Evolutionary conservation across 1,140 invertebrate genomes (phyloP), one percentile per base, ranked within the genome.

Genomic region (Argopecten irradians): DNA sequence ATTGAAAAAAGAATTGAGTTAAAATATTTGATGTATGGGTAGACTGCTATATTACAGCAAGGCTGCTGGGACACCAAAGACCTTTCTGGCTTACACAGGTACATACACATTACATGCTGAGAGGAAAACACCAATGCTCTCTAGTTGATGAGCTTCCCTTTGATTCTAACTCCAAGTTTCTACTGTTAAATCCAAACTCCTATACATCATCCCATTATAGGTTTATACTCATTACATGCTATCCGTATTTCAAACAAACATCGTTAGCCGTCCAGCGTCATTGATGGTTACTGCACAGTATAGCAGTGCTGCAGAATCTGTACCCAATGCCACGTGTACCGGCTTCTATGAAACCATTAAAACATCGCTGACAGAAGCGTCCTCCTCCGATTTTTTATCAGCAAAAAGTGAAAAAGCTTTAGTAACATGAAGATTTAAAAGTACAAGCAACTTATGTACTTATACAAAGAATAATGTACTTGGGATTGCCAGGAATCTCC

Each of bases 151-250:
- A 71, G 1, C 13, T 71, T 71, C 5, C 55, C 55, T 71, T 71
- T 71, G 55, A 71, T 71, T 71, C 22, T 71, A 28, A 71, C 55
- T 71, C 55, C 5, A n/a, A 71, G 55, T 1, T 71, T 71, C 55
- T n/a, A 71, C 5, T 71, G 55, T n/a, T 71, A 71, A 71, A 71
- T 16, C n/a, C 55, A 71, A 71, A 71, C 55, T 71, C 55, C 55
- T 71, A 71, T 16, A n/a, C n/a, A 71, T 71, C 55, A 71, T 71
- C 55, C 7, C 13, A 71, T 71, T 71, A 71, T 71, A 71, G 28
- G 55, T n/a, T 71, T 71, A 71, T 71, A 71, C 55, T 71, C 55
- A 71, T 71, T 71, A 71, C 55, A 71, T 71, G 55, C 55, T 5
- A 71, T 71, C 22, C 28, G 55, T 11, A 71, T 71, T 71, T 71